Evolutionary conservation across 2,113 vertebrate species (phyloP).

Genomic region (Siphamia tubifer): DNA sequence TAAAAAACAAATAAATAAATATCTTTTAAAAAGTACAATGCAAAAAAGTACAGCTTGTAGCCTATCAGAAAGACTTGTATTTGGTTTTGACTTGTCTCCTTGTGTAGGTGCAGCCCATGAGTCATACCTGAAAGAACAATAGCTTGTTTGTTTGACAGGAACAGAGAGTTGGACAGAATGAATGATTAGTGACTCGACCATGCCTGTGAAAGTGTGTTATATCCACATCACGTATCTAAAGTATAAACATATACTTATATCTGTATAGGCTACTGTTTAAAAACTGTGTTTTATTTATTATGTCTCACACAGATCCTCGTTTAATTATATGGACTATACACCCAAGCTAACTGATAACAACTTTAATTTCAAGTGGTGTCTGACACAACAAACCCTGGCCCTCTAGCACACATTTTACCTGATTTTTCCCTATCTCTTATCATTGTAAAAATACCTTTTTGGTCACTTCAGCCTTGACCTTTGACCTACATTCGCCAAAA

Average conservation of each 20-base stretch:
- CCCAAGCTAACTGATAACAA: not conserved
- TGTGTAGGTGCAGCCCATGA: slow-evolving; percentile 57
- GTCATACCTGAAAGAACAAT: slow-evolving; percentile 62
- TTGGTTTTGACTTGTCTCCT: slow-evolving; percentile 23
- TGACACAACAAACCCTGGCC: too few relatives aligned
- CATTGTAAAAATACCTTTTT: too few relatives aligned
- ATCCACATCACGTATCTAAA: not conserved
- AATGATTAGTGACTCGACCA: slow-evolving; percentile 12
- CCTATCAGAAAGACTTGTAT: not conserved
- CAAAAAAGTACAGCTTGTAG: too few relatives aligned
- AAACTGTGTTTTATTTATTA: not conserved
- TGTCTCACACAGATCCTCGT: not conserved
- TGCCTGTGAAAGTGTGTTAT: slow-evolving; percentile 4
- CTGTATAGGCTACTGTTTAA: not conserved
- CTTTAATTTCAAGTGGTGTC: too few relatives aligned
- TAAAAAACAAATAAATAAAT: not conserved
- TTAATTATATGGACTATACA: not conserved
- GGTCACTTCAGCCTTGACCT: too few relatives aligned
- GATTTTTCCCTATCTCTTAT: too few relatives aligned
- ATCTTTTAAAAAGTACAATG: not conserved
- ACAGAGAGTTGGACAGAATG: slow-evolving; percentile 22
- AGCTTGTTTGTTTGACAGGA: slow-evolving; percentile 52
- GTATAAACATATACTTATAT: not conserved
- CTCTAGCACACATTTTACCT: too few relatives aligned
- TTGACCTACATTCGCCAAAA: too few relatives aligned